phyloP scores from a whole-genome alignment of 2,797 vertebrate species.

The Clangula hyemalis region DNA sequence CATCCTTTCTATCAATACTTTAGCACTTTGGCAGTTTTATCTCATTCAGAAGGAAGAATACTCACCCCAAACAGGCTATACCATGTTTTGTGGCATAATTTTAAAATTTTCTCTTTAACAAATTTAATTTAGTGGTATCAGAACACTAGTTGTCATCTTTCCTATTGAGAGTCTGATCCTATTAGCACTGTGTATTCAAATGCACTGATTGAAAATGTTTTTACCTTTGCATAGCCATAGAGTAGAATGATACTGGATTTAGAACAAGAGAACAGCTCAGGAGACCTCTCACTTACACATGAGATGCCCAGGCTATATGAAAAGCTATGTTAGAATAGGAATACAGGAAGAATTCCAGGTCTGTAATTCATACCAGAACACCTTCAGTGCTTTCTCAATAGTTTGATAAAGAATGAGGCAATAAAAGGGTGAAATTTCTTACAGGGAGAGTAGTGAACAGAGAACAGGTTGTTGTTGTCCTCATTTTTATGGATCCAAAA shows the following conservation, averaged over 20 bases:
- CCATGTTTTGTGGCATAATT: background rate
- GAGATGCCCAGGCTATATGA: background rate
- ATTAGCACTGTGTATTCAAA: background rate
- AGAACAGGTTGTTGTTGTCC: background rate
- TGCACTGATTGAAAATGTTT: background rate
- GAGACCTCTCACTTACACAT: background rate
- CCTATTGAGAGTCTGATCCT: too few species aligned
- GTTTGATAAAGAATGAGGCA: background rate
- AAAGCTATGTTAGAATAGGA: background rate
- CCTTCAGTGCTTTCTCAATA: rapidly evolving
- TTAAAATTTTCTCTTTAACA: background rate
- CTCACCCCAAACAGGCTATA: background rate
- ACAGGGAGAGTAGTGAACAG: background rate
- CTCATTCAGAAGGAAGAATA: background rate
- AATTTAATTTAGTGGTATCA: background rate
- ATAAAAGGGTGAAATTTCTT: background rate
- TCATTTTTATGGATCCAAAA: background rate
- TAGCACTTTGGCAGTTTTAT: background rate
- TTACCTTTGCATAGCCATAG: background rate
- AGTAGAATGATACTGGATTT: background rate
- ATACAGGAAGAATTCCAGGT: background rate
- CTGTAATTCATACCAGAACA: background rate
- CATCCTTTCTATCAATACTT: background rate
- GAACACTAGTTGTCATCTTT: background rate
- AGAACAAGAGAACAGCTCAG: rapidly evolving